Conservation (phyloP, 2,113 vertebrate genomes). For the Pseudois nayaur region DNA sequence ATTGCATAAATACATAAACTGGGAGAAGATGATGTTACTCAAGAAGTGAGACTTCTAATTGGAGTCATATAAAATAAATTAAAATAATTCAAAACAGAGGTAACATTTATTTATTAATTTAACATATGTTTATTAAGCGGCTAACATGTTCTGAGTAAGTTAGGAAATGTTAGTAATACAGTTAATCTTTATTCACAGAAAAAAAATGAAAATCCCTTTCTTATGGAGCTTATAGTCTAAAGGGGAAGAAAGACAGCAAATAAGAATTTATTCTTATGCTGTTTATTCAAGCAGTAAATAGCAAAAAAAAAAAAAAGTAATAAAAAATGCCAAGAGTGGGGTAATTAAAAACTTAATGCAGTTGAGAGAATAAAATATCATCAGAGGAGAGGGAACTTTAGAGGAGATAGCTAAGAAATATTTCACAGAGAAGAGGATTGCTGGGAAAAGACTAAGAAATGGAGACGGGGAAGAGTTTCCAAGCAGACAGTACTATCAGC, state of each 20-base stretch:
- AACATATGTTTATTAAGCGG: background rate
- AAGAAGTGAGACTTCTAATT: background rate
- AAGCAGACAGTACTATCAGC: fast-evolving
- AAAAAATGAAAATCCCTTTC: background rate
- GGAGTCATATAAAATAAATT: background rate
- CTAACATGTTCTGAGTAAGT: background rate
- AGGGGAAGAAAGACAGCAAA: background rate
- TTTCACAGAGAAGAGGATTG: background rate
- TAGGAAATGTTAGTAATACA: background rate
- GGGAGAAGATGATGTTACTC: background rate
- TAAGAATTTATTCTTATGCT: background rate
- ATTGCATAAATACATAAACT: background rate
- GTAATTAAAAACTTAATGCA: background rate
- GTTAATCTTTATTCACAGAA: background rate
- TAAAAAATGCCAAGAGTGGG: background rate
- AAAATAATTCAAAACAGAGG: background rate
- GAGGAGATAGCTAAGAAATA: background rate
- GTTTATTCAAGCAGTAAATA: background rate
- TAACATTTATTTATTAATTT: background rate
- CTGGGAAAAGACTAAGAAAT: background rate
- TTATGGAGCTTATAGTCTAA: background rate
- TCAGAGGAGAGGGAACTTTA: background rate
- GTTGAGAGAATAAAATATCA: background rate
- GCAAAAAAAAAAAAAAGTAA: background rate
- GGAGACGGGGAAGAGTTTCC: background rate